Evolutionary conservation across 1,140 invertebrate species (phyloP), one percentile per base, ranked within the genome.

Genomic region (Nixonia krombeini): DNA sequence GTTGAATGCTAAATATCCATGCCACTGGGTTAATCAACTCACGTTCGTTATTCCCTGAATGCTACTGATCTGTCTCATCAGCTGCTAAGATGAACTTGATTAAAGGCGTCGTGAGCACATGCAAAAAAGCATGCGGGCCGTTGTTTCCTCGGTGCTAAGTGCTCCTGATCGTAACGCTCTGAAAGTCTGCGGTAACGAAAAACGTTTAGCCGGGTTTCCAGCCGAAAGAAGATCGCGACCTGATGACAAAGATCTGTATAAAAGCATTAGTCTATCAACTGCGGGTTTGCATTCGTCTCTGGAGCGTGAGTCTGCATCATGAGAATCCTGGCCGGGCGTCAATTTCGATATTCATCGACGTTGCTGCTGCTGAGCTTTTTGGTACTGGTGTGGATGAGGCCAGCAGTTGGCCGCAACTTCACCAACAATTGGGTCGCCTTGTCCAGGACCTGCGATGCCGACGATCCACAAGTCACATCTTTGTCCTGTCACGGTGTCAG

Each of bases 401-500:
- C 33, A 4, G 38, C 18, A 0, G 23, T 25, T 6, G 21, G 50
- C 25, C 57, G 52, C 6, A 72, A 67, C 23, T 46, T 55, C 6
- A 57, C 55, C 6, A 55, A 64, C 13, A 61, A 45, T 62, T 84
- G 79, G 82, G 70, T 53, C 13, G 80, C 74, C 10, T 74, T 81
- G 15, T 73, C 81, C 0, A 69, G 65, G 16, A 42, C 72, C 3
- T 85, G 83, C 41, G 58, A 71, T 0, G 16, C 46, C 0, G 65
- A 75, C 7, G 81, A 84, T 35, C 56, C 76, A 1, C 79, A 75
- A 40, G 84, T 85, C 44, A 57, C 70, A 17, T 86, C 86, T 4
- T 74, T 85, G 7, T 85, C 86, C 3, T 87, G 86, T 51, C 84
- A 87, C 13, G 85, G 86, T 4, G 76, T 86, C 16, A 80, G 80